Conservation (phyloP, 1,140 invertebrate genomes). For the Hyles euphorbiae region DNA sequence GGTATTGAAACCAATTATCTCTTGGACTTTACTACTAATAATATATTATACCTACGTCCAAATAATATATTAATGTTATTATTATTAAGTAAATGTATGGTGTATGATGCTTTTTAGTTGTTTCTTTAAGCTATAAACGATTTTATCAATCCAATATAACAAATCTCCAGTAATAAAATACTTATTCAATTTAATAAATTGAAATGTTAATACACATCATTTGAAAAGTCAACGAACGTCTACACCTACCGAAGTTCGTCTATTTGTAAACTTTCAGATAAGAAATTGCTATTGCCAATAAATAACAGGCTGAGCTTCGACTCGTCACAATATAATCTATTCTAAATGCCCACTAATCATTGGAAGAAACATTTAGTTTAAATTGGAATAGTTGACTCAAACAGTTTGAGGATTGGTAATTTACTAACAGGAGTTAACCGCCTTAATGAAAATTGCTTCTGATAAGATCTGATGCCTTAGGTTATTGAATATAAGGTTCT, state of each 20-base stretch:
- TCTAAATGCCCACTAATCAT: conserved; percentile 20
- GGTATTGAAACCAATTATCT: no score
- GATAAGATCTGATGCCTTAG: conserved; percentile 10
- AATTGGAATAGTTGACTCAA: conserved; percentile 36
- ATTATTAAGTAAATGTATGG: no score
- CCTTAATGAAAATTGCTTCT: conserved; percentile 21
- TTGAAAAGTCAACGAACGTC: conserved; percentile 10
- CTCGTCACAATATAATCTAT: conserved; percentile 21
- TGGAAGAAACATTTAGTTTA: conserved; percentile 23
- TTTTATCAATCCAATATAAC: no score
- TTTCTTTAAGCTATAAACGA: no score
- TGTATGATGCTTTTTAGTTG: no score
- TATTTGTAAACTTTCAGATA: conserved; percentile 8
- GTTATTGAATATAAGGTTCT: conserved; percentile 7
- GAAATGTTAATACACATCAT: conserved; percentile 9
- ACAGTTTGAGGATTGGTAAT: conserved; percentile 21
- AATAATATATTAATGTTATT: no score
- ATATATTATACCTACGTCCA: no score
- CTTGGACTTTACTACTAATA: no score
- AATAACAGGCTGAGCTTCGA: conserved; percentile 3
- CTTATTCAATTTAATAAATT: conserved; percentile 1
- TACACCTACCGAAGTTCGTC: not conserved
- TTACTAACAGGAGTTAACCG: conserved; percentile 30
- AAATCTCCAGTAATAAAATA: no score
- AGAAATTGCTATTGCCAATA: conserved; percentile 4